Evolutionary conservation across 2,888 invertebrate species (phyloP).

Genomic region (Papilio demoleus): DNA sequence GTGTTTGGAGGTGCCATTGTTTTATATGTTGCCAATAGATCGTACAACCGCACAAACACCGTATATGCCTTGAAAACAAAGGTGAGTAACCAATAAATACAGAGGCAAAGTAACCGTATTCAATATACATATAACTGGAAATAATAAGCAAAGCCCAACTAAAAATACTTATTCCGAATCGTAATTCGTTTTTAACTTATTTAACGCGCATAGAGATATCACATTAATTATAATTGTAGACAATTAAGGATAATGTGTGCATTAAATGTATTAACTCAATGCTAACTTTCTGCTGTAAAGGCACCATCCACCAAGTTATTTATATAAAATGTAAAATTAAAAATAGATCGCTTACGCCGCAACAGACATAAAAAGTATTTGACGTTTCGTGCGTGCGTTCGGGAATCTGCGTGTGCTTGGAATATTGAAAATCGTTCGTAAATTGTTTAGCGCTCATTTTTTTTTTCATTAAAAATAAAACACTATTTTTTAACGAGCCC

Average conservation of each 20-base stretch:
- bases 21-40: constrained; percentile 66
- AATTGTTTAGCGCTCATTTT: too few species aligned
- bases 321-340: constrained; percentile 32
- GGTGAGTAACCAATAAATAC: constrained; percentile 59
- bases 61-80: constrained; percentile 79
- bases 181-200: neutral
- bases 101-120: neutral
- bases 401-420: neutral
- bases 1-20: constrained; percentile 70
- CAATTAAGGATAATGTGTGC: neutral
- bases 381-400: constrained; percentile 36
- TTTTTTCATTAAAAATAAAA: too few species aligned
- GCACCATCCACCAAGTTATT: neutral
- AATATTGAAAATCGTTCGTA: neutral
- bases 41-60: constrained; percentile 64
- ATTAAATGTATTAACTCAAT: neutral
- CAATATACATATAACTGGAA: neutral
- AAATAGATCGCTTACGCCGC: constrained; percentile 43
- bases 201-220: neutral
- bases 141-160: neutral
- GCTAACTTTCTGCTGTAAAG: too few species aligned
- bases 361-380: constrained; percentile 45
- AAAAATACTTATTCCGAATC: neutral
- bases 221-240: neutral
- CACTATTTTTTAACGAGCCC: too few species aligned